Base-by-base conservation (phyloP, 2,888 invertebrate species). In the Ochropacha duplaris region DNA sequence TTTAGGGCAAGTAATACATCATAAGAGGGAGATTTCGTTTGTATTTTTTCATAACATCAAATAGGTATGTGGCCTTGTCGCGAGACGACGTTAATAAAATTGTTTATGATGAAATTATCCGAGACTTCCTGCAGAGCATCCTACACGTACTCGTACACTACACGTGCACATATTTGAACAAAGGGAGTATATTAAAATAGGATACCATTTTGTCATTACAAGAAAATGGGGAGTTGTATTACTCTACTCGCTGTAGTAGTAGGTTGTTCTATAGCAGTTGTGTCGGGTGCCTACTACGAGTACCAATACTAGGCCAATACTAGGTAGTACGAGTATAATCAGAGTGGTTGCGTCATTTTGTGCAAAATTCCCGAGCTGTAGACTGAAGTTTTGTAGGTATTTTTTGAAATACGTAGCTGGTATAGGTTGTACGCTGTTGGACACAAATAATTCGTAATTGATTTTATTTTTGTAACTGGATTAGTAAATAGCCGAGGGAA, bases 171-270 rank as follows among this genome's bases (percentile, higher is more conserved):
- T 44, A 19, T 44, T 44, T 44, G 44, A 44, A 19, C 44, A 44
- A 19, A 44, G 44, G 1, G 16, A 39, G 16, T 44, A 44, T 44
- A 44, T 44, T 44, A 44, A 44, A 44, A n/a, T 44, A 8, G 8
- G 14, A 1, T 5, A 9, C 14, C 39, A 68, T 67, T 63, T 66
- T 31, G 12, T 31, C 31, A 1, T 31, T 64, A 64, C 60, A 59
- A 54, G 22, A 55, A 54, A 56, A 55, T 66, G 67, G 55, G 76
- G n/a, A 68, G 60, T 69, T 62, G 16, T 39, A 36, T 36, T 14
- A 2, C 8, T 28, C 8, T 39, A 19, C 44, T 44, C 44, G 2
- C 9, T 9, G 16, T 9, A 44, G 2, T n/a, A n/a, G n/a, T n/a
- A n/a, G n/a, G n/a, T n/a, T n/a, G n/a, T n/a, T n/a, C n/a, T 44